Evolutionary conservation across 2,888 invertebrate species (phyloP).

Genomic region (Cheilosia urbana): DNA sequence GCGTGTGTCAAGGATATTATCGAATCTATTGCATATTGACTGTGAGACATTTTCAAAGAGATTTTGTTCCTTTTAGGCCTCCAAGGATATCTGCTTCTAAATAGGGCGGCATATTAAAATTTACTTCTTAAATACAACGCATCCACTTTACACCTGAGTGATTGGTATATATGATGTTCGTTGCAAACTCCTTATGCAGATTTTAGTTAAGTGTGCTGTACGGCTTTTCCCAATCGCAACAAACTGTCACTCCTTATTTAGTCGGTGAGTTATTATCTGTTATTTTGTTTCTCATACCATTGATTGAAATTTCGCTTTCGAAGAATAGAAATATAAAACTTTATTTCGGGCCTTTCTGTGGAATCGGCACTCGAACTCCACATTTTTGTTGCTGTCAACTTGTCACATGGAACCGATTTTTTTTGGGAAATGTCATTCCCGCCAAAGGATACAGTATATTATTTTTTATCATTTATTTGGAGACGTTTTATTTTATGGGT

Average conservation of each 20-base stretch:
- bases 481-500: conserved; percentile 48
- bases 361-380: conserved; percentile 25
- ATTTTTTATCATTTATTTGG: conserved; percentile 55
- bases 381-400: conserved; percentile 46
- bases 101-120: conserved; percentile 6
- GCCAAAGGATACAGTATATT: conserved; percentile 52
- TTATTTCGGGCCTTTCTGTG: conserved; percentile 8
- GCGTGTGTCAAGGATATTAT: conserved; percentile 52
- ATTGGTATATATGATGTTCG: conserved; percentile 28
- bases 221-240: background rate
- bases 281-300: conserved; percentile 19
- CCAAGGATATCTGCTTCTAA: conserved; percentile 38
- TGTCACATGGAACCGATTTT: conserved; percentile 63
- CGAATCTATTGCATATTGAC: conserved; percentile 9
- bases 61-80: conserved; percentile 9
- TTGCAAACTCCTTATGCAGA: conserved; percentile 48
- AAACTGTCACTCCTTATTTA: conserved; percentile 60
- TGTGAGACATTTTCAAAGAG: conserved; percentile 26
- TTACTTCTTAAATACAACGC: conserved; percentile 27
- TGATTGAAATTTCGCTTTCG: conserved; percentile 52
- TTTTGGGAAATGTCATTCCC: conserved; percentile 67
- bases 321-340: background rate
- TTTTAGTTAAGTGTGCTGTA: conserved; percentile 14
- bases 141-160: conserved; percentile 36
- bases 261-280: conserved; percentile 44